Conservation (phyloP, 2,113 vertebrate genomes). For the Anser cygnoides region DNA sequence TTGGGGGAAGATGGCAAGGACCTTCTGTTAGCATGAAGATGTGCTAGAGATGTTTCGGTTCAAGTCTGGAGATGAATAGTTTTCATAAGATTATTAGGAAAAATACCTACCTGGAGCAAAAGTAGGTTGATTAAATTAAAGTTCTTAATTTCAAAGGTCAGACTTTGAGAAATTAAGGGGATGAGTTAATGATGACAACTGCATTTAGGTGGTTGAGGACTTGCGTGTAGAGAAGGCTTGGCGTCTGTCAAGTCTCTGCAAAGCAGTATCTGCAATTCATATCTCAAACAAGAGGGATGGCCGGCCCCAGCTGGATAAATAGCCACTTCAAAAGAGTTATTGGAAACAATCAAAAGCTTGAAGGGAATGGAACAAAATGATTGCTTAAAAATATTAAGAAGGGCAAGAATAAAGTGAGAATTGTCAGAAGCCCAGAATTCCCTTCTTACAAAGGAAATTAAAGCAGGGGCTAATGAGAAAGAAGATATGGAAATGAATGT, state of each 20-base stretch:
- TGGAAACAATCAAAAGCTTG: conserved; percentile 19
- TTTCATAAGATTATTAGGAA: not conserved
- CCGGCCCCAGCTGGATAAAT: conserved; percentile 18
- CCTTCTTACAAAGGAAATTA: conserved; percentile 45
- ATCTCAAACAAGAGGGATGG: not conserved
- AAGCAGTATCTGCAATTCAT: not conserved
- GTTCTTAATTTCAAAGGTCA: not conserved
- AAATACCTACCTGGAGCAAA: not conserved
- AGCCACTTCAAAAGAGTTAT: not conserved
- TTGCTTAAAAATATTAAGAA: conserved; percentile 42
- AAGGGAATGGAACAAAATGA: conserved; percentile 20
- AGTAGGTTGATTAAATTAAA: not conserved
- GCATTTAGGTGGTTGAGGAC: not conserved
- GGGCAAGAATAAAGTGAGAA: conserved; percentile 15
- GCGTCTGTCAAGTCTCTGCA: not conserved
- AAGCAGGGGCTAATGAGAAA: conserved; percentile 36
- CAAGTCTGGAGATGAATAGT: not conserved
- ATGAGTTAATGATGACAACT: not conserved
- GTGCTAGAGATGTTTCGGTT: not conserved
- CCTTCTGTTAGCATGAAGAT: not conserved
- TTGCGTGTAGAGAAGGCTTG: not conserved
- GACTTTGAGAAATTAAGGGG: not conserved
- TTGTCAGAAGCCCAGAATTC: not conserved
- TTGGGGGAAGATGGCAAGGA: not conserved
- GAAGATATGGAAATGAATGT: not conserved